Percentiles rank a stretch among this genome's conserved stretches.
Evolutionary conservation across 2,113 vertebrate species (phyloP).

Genomic region (Holacanthus passer): DNA sequence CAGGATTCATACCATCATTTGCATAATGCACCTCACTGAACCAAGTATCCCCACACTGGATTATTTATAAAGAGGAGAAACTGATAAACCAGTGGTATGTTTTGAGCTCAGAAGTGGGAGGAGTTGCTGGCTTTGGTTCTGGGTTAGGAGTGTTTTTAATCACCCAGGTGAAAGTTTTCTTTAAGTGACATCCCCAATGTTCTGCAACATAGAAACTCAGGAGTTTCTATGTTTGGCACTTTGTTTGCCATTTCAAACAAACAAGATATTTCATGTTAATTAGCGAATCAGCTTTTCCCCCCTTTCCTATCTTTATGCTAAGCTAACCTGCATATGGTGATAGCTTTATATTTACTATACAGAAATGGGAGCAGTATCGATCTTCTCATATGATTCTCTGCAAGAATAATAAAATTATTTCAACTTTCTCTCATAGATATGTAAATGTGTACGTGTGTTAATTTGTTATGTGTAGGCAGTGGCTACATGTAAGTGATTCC

Average conservation of each 20-base stretch:
- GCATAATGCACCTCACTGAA: constrained; percentile 60
- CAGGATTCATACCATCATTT: constrained; percentile 62
- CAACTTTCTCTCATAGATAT: no score
- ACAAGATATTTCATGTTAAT: not conserved
- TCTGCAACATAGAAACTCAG: not conserved
- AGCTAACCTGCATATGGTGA: not conserved
- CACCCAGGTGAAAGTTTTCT: not conserved
- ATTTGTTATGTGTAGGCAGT: no score
- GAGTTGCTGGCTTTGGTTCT: constrained; percentile 3
- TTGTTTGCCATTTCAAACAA: not conserved
- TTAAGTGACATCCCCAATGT: not conserved
- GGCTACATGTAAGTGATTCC: no score
- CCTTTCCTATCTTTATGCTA: not conserved
- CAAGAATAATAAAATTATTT: no score
- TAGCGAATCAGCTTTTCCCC: not conserved
- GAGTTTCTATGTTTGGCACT: not conserved
- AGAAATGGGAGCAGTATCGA: no score
- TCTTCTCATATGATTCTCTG: no score
- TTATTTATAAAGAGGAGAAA: constrained; percentile 38
- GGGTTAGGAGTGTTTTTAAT: not conserved
- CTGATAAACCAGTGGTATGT: constrained; percentile 27
- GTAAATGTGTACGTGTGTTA: no score
- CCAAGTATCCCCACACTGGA: constrained; percentile 34
- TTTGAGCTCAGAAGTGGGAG: constrained; percentile 2
- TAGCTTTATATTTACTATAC: not conserved